These are phyloP conservation scores for Didymodactylos carnosus DNA, from an alignment of 2,888 invertebrate genomes.

Conservation along the genomic window DNA sequence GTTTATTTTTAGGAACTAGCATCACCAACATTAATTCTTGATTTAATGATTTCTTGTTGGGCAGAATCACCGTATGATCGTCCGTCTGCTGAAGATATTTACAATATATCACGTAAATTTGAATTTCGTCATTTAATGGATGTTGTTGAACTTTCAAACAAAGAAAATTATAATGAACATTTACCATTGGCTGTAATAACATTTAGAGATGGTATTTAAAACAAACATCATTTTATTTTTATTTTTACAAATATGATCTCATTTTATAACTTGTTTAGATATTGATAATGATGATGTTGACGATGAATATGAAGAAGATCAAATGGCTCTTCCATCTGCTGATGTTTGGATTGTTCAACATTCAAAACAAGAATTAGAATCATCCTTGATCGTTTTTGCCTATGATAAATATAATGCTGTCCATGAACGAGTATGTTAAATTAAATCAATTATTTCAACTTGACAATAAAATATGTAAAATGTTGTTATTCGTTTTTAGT, in stretches of 20 bases:
- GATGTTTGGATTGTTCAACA: not conserved
- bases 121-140: constrained; percentile 13
- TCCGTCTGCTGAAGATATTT: constrained; percentile 65
- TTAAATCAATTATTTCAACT: not conserved
- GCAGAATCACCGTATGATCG: constrained; percentile 54
- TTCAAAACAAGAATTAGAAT: not conserved
- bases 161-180: not conserved
- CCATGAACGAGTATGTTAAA: not conserved
- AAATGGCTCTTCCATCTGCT: not conserved
- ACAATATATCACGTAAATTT: not conserved
- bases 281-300: not conserved
- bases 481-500: not conserved
- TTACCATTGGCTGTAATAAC: not conserved
- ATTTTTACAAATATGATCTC: not conserved
- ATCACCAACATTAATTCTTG: constrained; percentile 51
- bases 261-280: not conserved
- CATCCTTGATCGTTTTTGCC: not conserved
- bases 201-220: not conserved
- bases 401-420: not conserved
- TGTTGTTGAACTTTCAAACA: not conserved
- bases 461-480: not conserved
- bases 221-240: not conserved
- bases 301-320: not conserved
- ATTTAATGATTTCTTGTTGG: constrained; percentile 90
- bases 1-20: constrained; percentile 26